Base-by-base conservation (phyloP, 2,797 vertebrate genomes). In the Sternotherus odoratus region DNA sequence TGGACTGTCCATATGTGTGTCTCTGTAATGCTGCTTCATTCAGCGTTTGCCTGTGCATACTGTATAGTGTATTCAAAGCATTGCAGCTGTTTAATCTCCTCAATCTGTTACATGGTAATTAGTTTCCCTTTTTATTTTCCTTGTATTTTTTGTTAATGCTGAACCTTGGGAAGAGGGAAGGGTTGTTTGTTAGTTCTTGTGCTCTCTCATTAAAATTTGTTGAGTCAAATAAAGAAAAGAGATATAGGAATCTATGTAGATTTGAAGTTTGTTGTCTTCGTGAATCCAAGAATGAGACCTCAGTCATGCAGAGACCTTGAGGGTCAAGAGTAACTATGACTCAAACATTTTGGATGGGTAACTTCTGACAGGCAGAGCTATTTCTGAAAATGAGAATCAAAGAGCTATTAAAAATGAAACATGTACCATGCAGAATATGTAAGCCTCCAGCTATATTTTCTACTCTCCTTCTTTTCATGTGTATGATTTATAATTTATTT, bases 401-500 rank as follows among this genome's bases (percentile, higher is more conserved):
- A 96, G 95, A 93, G 75, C 54, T 88, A 92, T 96, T 93, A 96
- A 96, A 96, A 87, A 95, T 96, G 95, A 91, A 69, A 95, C 93
- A 90, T 90, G 87, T 93, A 89, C 92, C 90, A 94, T 96, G 95
- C 95, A 97, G 92, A 95, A 80, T 93, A 90, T 95, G 83, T 94
- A 82, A 95, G 94, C 94, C 92, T 96, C 57, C 85, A 92, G 94
- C 92, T 89, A 66, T 79, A 85, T 91, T 94, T 96, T 90, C 84
- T 92, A 83, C 78, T 91, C 86, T 92, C 51, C 80, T 93, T 49
- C 88, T 96, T 92, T 90, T 95, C 91, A 74, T 87, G 85, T 94
- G 66, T 95, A 91, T 96, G 91, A 94, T 96, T 95, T 97, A 94
- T 97, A 95, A 96, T 96, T 96, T 96, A 95, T 95, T 96, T 97